Conservation (phyloP, 53 echinoderm and acorn worm genomes). For the Astropecten irregularis region DNA sequence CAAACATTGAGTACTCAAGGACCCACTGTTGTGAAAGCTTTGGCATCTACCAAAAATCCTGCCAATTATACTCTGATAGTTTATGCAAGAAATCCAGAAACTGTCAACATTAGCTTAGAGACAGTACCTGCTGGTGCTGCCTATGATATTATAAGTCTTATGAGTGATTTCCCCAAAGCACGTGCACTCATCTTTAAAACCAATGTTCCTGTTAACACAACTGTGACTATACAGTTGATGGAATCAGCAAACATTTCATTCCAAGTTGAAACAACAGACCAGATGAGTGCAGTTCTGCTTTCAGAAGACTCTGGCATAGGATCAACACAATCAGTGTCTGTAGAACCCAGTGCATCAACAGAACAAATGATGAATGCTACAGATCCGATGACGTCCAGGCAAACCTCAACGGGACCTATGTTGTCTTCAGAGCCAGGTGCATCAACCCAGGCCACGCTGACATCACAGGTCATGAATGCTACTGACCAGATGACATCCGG, state of each 20-base stretch:
- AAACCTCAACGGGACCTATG: no score
- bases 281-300: not conserved
- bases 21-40: not conserved
- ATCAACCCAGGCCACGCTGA: not conserved
- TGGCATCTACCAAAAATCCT: slow-evolving; percentile 1
- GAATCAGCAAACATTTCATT: slow-evolving; percentile 32
- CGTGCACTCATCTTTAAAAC: not conserved
- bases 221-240: not conserved
- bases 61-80: slow-evolving; percentile 30
- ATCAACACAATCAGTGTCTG: no score
- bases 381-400: no score
- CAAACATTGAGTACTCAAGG: not conserved
- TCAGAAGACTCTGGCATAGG: not conserved
- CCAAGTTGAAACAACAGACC: not conserved
- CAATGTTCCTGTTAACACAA: not conserved
- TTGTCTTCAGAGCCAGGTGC: not conserved
- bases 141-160: not conserved
- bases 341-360: not conserved
- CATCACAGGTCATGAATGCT: not conserved
- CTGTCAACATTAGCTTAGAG: not conserved
- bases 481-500: not conserved
- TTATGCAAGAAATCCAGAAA: slow-evolving; percentile 18
- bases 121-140: not conserved
- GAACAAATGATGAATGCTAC: no score
- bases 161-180: not conserved